Conservation (phyloP, 2,888 invertebrate species). For the Cantharis flavilabris region DNA sequence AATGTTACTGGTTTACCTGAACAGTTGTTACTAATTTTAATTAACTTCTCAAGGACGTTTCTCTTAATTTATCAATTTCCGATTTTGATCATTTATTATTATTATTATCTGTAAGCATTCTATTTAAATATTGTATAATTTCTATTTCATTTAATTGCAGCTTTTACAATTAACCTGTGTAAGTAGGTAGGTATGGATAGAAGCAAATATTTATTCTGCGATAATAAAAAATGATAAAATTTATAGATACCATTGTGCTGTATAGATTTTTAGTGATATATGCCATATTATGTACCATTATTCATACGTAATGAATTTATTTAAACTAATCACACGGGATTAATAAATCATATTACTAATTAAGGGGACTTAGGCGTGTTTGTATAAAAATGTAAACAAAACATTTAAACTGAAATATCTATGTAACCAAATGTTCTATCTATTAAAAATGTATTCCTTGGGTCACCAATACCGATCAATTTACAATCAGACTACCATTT, state of each 20-base stretch:
- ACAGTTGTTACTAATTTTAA: not conserved
- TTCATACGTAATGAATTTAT: not conserved
- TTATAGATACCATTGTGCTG: not conserved
- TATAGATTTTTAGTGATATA: not conserved
- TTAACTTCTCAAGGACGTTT: not conserved
- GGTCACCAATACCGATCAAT: too few relatives aligned
- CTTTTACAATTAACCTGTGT: not conserved
- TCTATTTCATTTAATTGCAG: not conserved
- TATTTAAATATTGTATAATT: not conserved
- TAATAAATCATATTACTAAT: not conserved
- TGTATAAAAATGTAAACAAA: not conserved
- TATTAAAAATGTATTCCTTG: not conserved
- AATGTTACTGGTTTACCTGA: not conserved
- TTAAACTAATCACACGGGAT: not conserved
- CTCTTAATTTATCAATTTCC: too few relatives aligned
- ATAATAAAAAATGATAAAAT: not conserved
- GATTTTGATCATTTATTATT: too few relatives aligned
- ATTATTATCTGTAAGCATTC: not conserved
- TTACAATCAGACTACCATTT: too few relatives aligned
- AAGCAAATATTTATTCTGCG: not conserved
- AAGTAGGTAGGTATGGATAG: not conserved
- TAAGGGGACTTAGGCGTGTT: not conserved
- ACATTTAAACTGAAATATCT: not conserved
- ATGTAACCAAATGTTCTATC: not conserved
- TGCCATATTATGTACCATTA: too few relatives aligned